Base-by-base conservation (phyloP, 2,797 vertebrate species). In the Epinephelus malabaricus region DNA sequence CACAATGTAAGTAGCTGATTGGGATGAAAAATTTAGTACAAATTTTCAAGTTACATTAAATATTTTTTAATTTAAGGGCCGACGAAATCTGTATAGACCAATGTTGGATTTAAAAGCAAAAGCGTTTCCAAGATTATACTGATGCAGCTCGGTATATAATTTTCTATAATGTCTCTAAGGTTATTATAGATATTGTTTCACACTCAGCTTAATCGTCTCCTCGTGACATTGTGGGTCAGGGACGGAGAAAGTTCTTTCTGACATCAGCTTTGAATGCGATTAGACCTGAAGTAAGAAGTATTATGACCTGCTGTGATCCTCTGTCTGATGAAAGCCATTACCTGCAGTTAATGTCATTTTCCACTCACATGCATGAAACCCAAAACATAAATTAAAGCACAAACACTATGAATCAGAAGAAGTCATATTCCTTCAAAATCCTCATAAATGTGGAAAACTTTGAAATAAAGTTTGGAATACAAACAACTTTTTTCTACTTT, bases 221-320 rank as follows among this genome's bases (percentile, higher is more conserved):
- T 58, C 14, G 5, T 59, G 27, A 40, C 50, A 61, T 94, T 92
- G 73, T 91, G 84, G 93, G 90, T 95, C 93, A 94, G 77, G 83
- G 85, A 76, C 74, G 79, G 75, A 59, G 66, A 61, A 80, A 59
- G 67, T 67, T 87, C 59, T 54, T 40, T 46, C 73, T 79, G 82
- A 84, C 68, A 85, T 90, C 84, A 89, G 84, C 90, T 82, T 63
- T 76, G 27, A 79, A 78, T 30, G 69, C 87, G 92, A 92, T 95
- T 94, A 95, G 73, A 76, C 49, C 69, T 87, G 64, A 82, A 86
- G 65, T 90, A 92, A 93, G 90, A 88, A 83, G 88, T 67, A 86
- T 89, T 83, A 88, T 84, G 78, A 76, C 18, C 69, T 91, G 84
- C 60, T 79, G 63, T 56, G 78, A 88, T 89, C 70, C 54, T 53